These are phyloP conservation scores for Mesochorus sp. DNA, from an alignment of 2,888 invertebrate genomes.

Conservation along the genomic window DNA sequence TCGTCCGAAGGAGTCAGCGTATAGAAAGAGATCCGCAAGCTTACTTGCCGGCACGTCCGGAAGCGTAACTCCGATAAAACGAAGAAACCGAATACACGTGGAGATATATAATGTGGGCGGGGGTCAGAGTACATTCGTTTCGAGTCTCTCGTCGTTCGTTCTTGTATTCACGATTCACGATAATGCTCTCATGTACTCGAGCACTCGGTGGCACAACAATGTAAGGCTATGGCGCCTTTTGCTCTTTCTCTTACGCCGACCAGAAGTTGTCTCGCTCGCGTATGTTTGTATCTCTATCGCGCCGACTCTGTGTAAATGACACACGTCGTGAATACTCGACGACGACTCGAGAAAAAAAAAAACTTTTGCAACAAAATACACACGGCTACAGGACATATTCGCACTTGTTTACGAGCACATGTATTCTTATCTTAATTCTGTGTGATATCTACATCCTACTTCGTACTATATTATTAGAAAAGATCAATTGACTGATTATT, in stretches of 20 bases:
- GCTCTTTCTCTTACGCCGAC: slow-evolving; percentile 5
- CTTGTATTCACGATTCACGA: slow-evolving; percentile 52
- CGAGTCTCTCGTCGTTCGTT: slow-evolving; percentile 29
- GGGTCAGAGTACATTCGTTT: slow-evolving; percentile 52
- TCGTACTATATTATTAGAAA: too few species aligned
- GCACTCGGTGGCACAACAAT: slow-evolving; percentile 29
- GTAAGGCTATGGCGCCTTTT: slow-evolving; percentile 29
- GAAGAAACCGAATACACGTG: slow-evolving; percentile 11
- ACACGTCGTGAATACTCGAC: slow-evolving; percentile 6
- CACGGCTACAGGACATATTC: background rate
- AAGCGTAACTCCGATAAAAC: slow-evolving; percentile 33
- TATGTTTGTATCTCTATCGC: slow-evolving; percentile 29
- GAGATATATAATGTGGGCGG: slow-evolving; percentile 42
- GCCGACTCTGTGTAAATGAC: slow-evolving; percentile 7
- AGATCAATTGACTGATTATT: too few species aligned
- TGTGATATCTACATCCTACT: too few species aligned
- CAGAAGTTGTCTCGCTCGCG: slow-evolving; percentile 25
- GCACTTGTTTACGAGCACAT: background rate
- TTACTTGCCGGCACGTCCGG: slow-evolving; percentile 21
- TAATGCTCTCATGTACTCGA: slow-evolving; percentile 41
- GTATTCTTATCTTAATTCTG: too few species aligned
- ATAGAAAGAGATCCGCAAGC: background rate
- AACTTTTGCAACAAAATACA: slow-evolving; percentile 9
- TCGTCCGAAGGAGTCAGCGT: background rate
- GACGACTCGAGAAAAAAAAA: slow-evolving; percentile 8